These are phyloP conservation scores for Crotophaga sulcirostris DNA, from an alignment of 2,113 vertebrate species.

Conservation along the genomic window DNA sequence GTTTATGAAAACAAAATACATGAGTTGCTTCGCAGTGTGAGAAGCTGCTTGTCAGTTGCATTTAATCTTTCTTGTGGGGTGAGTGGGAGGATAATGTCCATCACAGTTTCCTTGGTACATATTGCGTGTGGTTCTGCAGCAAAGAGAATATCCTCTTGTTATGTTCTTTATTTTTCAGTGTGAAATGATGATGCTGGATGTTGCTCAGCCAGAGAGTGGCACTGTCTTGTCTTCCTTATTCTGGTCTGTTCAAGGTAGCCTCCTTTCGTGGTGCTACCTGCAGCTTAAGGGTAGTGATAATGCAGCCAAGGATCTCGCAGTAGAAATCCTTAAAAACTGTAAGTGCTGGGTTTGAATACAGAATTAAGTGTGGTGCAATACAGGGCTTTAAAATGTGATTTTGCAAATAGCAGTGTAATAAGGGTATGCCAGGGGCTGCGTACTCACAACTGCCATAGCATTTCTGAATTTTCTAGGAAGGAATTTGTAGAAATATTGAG, in stretches of 20 bases:
- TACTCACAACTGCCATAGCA: background rate
- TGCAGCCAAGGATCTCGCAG: conserved; percentile 76
- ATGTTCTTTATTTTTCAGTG: conserved; percentile 77
- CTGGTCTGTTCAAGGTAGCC: conserved; percentile 95
- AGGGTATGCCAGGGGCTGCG: background rate
- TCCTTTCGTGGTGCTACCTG: conserved; percentile 95
- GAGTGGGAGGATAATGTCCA: background rate
- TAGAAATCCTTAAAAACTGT: conserved; percentile 89
- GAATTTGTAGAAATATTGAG: background rate
- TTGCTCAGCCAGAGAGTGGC: conserved; percentile 77
- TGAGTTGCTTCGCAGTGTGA: background rate
- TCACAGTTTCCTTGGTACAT: background rate
- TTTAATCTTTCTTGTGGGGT: background rate
- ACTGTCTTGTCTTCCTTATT: conserved; percentile 88
- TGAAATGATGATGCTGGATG: conserved; percentile 85
- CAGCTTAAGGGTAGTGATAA: conserved; percentile 85
- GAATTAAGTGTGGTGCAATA: background rate
- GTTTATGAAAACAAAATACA: background rate
- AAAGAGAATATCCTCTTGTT: background rate
- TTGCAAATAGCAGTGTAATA: background rate
- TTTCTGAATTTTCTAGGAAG: background rate
- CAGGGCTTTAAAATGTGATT: background rate
- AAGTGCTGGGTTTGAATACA: conserved; percentile 56
- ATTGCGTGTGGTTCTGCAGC: background rate
- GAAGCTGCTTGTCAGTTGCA: background rate